Evolutionary conservation across 2,797 vertebrate genomes (phyloP), one percentile per base, ranked within the genome.

Genomic region (Takifugu rubripes): DNA sequence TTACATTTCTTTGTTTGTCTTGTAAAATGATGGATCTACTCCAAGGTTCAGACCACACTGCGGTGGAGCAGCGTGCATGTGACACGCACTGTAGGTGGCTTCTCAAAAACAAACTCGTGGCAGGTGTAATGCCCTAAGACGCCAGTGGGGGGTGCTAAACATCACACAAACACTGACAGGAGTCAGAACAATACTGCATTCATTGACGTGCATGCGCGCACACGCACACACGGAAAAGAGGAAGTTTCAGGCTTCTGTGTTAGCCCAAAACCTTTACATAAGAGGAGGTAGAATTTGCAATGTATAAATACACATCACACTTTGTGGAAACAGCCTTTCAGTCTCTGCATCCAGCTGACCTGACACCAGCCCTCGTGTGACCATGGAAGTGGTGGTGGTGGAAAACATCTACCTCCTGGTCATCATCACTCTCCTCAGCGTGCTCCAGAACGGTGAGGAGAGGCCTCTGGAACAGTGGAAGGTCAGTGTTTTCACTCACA

Each of bases 371-470:
- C 27, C 27, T 29, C 27, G 8, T 3, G 16, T 5, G 1, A 88
- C 55, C 75, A 97, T 95, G 95, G 90, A 94, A 14, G 83, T 3
- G 25, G 43, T 77, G 17, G 77, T 93, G 17, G 66, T 97, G 75
- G 94, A 93, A 29, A 84, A 92, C 24, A 73, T 97, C 26, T 94
- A 94, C 72, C 90, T 97, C 12, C 75, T 99, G 33, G 93, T 89
- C 66, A 85, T 94, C 0, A 89, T 99, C 73, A 98, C 96, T 11
- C 89, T 97, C 56, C 70, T 98, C 82, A 99, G 96, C 0, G 93
- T 93, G 1, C 54, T 97, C 50, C 97, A 99, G 82, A 99, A 99
- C 0, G 93, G 96, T 99, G 89, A 92, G 94, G 40, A 40, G 26
- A 46, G 2, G n/a, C n/a, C n/a, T n/a, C n/a, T n/a, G 3, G 5